Percentiles rank a stretch among this genome's conserved stretches.
Evolutionary conservation across 2,888 invertebrate species (phyloP).

Genomic region (Cerceris rybyensis): DNA sequence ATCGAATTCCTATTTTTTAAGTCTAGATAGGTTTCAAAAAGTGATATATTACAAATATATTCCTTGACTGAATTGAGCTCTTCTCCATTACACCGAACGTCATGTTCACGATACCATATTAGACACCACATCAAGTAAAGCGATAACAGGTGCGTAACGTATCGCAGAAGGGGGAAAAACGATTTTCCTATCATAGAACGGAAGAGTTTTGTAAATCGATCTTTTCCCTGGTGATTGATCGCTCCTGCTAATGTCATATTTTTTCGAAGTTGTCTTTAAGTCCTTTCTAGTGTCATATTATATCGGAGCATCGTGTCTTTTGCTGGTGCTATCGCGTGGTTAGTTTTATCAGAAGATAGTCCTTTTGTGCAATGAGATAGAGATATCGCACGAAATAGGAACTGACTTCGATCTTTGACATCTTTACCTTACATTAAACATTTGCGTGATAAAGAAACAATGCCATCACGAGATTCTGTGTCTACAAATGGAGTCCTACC

Average conservation of each 20-base stretch:
- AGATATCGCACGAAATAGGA: background rate
- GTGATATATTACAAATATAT: too few relatives aligned
- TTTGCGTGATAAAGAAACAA: too few relatives aligned
- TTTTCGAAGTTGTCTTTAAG: constrained; percentile 39
- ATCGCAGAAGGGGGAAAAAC: constrained; percentile 58
- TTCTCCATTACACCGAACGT: too few relatives aligned
- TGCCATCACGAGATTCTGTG: too few relatives aligned
- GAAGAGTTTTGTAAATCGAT: constrained; percentile 40
- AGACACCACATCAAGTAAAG: constrained; percentile 37
- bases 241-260: constrained; percentile 45
- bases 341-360: background rate
- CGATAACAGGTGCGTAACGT: constrained; percentile 59
- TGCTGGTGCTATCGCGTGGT: background rate
- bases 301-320: constrained; percentile 8
- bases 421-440: too few relatives aligned
- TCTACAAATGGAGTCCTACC: too few relatives aligned
- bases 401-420: background rate
- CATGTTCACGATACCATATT: background rate
- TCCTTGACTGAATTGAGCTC: too few relatives aligned
- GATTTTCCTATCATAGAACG: constrained; percentile 33
- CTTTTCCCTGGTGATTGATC: constrained; percentile 51
- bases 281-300: constrained; percentile 18
- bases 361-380: background rate
- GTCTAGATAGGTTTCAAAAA: too few relatives aligned
- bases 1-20: too few relatives aligned